These are phyloP conservation scores for Grapholita molesta DNA, from an alignment of 1,140 invertebrate genomes.

Conservation along the genomic window DNA sequence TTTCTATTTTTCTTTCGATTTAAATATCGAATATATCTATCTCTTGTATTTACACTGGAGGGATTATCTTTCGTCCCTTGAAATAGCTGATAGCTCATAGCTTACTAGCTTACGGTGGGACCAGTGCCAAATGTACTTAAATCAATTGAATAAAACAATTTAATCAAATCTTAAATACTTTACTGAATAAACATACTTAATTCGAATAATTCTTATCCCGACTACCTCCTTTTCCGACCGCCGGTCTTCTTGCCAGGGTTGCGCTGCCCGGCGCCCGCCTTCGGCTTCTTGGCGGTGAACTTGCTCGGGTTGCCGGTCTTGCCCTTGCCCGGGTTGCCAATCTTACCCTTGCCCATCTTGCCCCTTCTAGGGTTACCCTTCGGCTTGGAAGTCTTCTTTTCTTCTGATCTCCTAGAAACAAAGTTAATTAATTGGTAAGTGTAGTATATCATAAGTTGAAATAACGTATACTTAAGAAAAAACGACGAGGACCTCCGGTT, in stretches of 20 bases:
- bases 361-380: conserved; percentile 51
- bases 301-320: conserved; percentile 62
- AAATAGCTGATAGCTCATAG: too few species aligned
- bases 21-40: too few species aligned
- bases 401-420: conserved; percentile 66
- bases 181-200: conserved; percentile 4
- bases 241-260: conserved; percentile 79
- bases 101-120: too few species aligned
- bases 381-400: conserved; percentile 72
- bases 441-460: too few species aligned
- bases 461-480: too few species aligned
- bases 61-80: too few species aligned
- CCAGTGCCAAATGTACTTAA: too few species aligned
- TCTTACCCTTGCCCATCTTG: too few species aligned
- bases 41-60: too few species aligned
- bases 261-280: conserved; percentile 81
- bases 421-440: conserved; percentile 7
- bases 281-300: conserved; percentile 78
- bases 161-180: background rate
- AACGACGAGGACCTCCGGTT: too few species aligned
- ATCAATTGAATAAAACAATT: background rate
- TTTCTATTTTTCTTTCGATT: too few species aligned
- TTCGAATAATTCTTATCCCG: background rate
- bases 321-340: conserved; percentile 57
- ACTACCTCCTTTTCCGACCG: conserved; percentile 81